Conservation (phyloP, 1,140 invertebrate genomes). For the Neotoxoptera formosana region DNA sequence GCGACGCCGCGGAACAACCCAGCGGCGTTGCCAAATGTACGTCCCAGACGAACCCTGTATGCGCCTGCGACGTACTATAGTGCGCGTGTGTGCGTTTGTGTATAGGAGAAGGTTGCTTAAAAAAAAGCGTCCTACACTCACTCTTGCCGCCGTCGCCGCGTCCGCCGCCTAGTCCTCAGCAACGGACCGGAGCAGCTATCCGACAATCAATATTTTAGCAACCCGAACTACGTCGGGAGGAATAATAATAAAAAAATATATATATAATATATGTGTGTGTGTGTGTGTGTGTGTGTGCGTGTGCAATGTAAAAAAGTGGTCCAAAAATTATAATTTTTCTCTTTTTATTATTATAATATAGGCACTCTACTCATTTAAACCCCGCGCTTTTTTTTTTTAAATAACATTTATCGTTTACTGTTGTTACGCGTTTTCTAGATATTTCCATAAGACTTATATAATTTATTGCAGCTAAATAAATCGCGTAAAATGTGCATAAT, state of each 20-base stretch:
- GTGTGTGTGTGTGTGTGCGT: background rate
- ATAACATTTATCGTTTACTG: background rate
- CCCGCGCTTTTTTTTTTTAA: background rate
- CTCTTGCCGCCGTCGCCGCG: slow-evolving; percentile 35
- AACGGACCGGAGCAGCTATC: slow-evolving; percentile 37
- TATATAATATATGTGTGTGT: background rate
- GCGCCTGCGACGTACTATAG: background rate
- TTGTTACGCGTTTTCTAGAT: background rate
- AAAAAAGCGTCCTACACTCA: slow-evolving; percentile 55
- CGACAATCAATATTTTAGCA: slow-evolving; percentile 57
- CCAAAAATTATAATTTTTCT: slow-evolving; percentile 39
- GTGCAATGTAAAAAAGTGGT: background rate
- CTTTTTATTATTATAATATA: background rate
- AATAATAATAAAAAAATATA: slow-evolving; percentile 28
- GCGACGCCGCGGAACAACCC: slow-evolving; percentile 50
- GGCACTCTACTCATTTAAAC: background rate
- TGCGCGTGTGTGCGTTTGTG: background rate
- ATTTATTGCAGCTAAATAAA: background rate
- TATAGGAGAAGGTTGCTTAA: slow-evolving; percentile 50
- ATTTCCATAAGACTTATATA: background rate
- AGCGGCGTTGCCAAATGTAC: slow-evolving; percentile 56
- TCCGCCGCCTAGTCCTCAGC: slow-evolving; percentile 39
- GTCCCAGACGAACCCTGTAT: slow-evolving; percentile 55
- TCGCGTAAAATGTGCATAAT: background rate
- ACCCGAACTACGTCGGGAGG: slow-evolving; percentile 44